Base-by-base conservation (phyloP, 2,113 vertebrate species). In the Gasterosteus nipponicus region DNA sequence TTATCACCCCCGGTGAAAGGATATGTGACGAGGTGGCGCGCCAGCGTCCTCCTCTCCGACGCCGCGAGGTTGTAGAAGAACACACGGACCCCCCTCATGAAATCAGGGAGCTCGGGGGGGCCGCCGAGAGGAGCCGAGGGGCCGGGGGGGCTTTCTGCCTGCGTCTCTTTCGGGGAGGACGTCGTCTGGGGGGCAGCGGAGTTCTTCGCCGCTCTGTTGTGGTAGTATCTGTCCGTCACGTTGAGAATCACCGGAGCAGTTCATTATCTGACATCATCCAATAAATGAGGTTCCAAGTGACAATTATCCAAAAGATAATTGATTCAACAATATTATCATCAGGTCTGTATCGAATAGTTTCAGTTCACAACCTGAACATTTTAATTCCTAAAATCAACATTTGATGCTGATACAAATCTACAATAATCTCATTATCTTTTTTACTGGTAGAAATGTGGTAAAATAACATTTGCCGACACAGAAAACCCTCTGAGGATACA, bases 21-120 rank as follows among this genome's bases (percentile, higher is more conserved):
- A 95, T 95, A 95, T 94, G 94, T 87, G 86, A 95, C 59, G 11
- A 95, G 93, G 83, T 95, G 89, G 9, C 93, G 93, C 2, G 81
- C 73, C 53, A 95, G 90, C 29, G 71, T 87, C 89, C 94, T 95
- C 84, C 89, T 92, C 54, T 95, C 92, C 1, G 92, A 85, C 8
- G 92, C 92, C 38, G 85, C 68, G 57, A 95, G 72, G 84, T 94
- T 95, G 89, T 92, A 95, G 89, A 95, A 95, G 71, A 92, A 94
- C 49, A 95, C 92, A 10, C 7, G n/a, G 33, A 93, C 92, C 26
- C 92, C 93, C 6, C 31, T 78, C 94, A 95, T 93, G 79, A 94
- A 95, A 19, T 77, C 63, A 10, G 91, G 87, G 44, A 94, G 87
- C 39, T 66, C 66, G 5, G 62, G 1, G 10, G 74, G 15, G 51